Evolutionary conservation across 2,888 invertebrate species (phyloP).

Genomic region (Xylota segnis): DNA sequence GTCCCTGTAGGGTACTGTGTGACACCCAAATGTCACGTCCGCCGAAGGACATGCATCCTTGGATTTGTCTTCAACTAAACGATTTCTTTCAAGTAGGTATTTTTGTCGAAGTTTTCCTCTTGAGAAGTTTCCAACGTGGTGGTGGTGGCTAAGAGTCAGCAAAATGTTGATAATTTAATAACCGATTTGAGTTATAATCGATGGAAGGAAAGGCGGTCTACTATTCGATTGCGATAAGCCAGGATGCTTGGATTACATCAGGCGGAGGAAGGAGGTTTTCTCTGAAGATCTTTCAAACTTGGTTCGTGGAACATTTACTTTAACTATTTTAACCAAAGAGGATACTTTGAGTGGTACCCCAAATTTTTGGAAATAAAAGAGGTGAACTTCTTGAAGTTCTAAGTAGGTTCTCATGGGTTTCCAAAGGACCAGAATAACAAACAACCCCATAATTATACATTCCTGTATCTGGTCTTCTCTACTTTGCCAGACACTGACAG

Average conservation of each 20-base stretch:
- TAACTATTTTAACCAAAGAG: too few species aligned
- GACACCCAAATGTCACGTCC: constrained; percentile 56
- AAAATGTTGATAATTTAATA: constrained; percentile 57
- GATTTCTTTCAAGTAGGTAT: constrained; percentile 20
- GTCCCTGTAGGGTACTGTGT: constrained; percentile 35
- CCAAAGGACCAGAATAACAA: too few species aligned
- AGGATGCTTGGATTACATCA: neutral
- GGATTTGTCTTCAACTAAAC: constrained; percentile 27
- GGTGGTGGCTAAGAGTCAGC: too few species aligned
- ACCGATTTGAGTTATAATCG: constrained; percentile 54
- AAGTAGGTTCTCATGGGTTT: too few species aligned
- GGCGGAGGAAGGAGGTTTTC: neutral
- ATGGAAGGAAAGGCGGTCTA: constrained; percentile 42
- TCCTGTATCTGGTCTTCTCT: too few species aligned
- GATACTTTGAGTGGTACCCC: too few species aligned
- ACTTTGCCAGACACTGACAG: too few species aligned
- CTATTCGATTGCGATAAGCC: neutral
- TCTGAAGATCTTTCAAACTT: constrained; percentile 8
- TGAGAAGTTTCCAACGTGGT: neutral
- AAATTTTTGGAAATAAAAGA: too few species aligned
- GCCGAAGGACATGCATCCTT: constrained; percentile 16
- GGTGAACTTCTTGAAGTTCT: too few species aligned
- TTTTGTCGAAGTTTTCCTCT: neutral
- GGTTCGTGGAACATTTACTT: neutral
- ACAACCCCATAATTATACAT: too few species aligned